Evolutionary conservation across 1,140 invertebrate genomes (phyloP).

Genomic region (Ditylenchus dipsaci): DNA sequence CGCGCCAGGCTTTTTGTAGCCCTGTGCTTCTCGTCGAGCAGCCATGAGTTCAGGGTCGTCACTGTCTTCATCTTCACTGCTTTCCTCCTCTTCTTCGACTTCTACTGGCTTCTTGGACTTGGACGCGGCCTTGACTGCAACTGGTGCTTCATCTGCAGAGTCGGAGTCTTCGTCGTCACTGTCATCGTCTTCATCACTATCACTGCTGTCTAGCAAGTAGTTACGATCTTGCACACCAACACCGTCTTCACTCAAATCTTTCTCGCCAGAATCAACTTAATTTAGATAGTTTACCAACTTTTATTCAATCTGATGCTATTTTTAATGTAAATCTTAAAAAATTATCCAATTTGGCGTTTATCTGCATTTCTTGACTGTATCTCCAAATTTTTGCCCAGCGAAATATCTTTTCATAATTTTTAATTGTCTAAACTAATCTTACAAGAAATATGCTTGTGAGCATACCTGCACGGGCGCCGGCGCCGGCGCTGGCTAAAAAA

Average conservation of each 20-base stretch:
- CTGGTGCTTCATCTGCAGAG: slow-evolving; percentile 19
- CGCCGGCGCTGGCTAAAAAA: too few species aligned
- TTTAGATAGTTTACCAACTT: background rate
- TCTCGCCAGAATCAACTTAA: slow-evolving; percentile 34
- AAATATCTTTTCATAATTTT: too few species aligned
- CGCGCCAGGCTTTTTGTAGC: slow-evolving; percentile 22
- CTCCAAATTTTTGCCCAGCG: too few species aligned
- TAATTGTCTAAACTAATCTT: too few species aligned
- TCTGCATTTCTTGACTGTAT: too few species aligned
- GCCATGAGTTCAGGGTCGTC: slow-evolving; percentile 33
- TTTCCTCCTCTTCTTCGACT: background rate
- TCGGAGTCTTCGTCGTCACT: slow-evolving; percentile 30
- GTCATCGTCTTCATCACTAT: slow-evolving; percentile 36
- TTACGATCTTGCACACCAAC: slow-evolving; percentile 37
- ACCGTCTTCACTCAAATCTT: slow-evolving; percentile 19
- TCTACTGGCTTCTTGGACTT: background rate
- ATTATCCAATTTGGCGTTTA: too few species aligned
- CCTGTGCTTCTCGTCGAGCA: slow-evolving; percentile 11
- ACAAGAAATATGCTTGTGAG: too few species aligned
- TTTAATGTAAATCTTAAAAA: too few species aligned
- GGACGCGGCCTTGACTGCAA: background rate
- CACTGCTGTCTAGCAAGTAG: slow-evolving; percentile 10
- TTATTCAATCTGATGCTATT: too few species aligned
- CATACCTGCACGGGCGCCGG: too few species aligned
- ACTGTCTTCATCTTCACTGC: background rate